Conservation (phyloP, 2,113 vertebrate genomes). For the Ammospiza caudacuta region DNA sequence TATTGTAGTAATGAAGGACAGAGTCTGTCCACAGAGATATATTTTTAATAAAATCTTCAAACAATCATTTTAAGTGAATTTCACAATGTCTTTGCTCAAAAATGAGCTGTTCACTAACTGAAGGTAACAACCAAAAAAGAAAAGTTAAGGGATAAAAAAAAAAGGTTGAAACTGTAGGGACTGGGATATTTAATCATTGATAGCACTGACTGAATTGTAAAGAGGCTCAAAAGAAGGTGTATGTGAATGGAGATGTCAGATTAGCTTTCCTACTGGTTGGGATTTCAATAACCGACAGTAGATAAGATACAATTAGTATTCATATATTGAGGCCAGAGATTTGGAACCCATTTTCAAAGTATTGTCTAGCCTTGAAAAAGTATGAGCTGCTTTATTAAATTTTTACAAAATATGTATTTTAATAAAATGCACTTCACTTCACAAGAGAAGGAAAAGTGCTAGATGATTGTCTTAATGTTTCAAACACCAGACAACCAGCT, state of each 20-base stretch:
- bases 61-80: slow-evolving; percentile 53
- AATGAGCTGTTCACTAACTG: slow-evolving; percentile 36
- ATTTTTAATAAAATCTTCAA: slow-evolving; percentile 52
- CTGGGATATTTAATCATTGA: slow-evolving; percentile 65
- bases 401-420: background rate
- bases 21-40: slow-evolving; percentile 19
- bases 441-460: background rate
- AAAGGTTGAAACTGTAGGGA: slow-evolving; percentile 60
- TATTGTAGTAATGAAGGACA: slow-evolving; percentile 48
- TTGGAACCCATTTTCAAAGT: slow-evolving; percentile 50
- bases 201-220: slow-evolving; percentile 61
- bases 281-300: slow-evolving; percentile 61
- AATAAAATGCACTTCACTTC: slow-evolving; percentile 19
- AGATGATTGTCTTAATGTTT: slow-evolving; percentile 50
- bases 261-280: slow-evolving; percentile 66
- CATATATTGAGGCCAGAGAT: slow-evolving; percentile 62
- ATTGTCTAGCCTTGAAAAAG: slow-evolving; percentile 53
- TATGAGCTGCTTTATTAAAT: slow-evolving; percentile 19
- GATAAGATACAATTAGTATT: slow-evolving; percentile 68
- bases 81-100: slow-evolving; percentile 56
- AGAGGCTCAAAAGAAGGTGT: slow-evolving; percentile 61
- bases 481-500: slow-evolving; percentile 32
- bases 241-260: slow-evolving; percentile 70
- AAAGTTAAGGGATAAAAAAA: slow-evolving; percentile 51
- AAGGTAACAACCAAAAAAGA: slow-evolving; percentile 53